Percentiles rank a stretch among this genome's conserved stretches.
Evolutionary conservation across 1,140 invertebrate genomes (phyloP).

Genomic region (Coenobita brevimanus): DNA sequence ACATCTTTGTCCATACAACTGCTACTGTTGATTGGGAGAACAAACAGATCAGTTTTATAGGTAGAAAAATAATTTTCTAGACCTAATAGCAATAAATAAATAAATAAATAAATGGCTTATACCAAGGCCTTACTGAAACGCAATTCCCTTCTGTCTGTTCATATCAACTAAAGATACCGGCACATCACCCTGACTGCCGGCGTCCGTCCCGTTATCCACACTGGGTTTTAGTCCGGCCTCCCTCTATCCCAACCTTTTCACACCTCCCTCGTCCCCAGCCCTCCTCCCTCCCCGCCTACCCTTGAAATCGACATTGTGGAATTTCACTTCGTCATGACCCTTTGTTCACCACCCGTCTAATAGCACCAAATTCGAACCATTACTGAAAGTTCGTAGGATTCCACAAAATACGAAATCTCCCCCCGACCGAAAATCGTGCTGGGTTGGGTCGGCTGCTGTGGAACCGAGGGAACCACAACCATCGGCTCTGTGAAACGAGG

Average conservation of each 20-base stretch:
- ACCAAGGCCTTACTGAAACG: too few species aligned
- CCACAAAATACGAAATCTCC: slow-evolving; percentile 37
- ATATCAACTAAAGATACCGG: neutral
- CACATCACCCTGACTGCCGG: neutral
- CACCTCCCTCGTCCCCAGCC: neutral
- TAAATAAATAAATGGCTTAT: too few species aligned
- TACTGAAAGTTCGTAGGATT: slow-evolving; percentile 55
- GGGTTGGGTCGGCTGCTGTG: neutral
- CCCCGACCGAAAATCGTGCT: neutral
- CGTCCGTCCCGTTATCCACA: slow-evolving; percentile 19
- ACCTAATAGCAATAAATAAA: too few species aligned
- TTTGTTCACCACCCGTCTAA: slow-evolving; percentile 39
- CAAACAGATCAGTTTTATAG: too few species aligned
- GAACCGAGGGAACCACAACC: neutral
- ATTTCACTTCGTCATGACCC: slow-evolving; percentile 41
- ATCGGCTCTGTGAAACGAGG: neutral
- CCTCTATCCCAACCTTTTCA: neutral
- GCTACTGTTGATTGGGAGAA: too few species aligned
- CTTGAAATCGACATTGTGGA: slow-evolving; percentile 16
- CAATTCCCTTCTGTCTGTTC: neutral
- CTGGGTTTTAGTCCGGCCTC: neutral
- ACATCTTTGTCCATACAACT: too few species aligned
- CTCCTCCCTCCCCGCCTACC: neutral
- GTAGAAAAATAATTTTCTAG: too few species aligned
- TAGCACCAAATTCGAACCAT: slow-evolving; percentile 54